Conservation (phyloP, 2,113 vertebrate species). For the Hystrix cristata region DNA sequence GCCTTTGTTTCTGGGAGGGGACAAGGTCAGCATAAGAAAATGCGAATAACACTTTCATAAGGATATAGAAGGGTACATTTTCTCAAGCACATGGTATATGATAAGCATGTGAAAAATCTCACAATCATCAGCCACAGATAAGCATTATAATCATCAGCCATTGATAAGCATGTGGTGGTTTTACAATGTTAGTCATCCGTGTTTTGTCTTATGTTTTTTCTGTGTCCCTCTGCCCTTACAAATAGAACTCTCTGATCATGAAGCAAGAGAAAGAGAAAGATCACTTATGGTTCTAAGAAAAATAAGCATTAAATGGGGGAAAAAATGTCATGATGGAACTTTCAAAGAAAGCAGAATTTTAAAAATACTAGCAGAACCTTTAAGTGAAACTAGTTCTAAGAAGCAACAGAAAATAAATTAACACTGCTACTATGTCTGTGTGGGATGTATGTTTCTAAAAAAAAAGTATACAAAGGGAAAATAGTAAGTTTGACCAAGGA, state of each 20-base stretch:
- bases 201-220: too few relatives aligned
- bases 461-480: background rate
- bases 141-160: too few relatives aligned
- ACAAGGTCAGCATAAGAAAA: too few relatives aligned
- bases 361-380: constrained; percentile 16
- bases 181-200: too few relatives aligned
- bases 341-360: background rate
- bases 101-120: too few relatives aligned
- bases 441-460: background rate
- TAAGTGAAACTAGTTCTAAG: background rate
- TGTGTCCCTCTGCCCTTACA: too few relatives aligned
- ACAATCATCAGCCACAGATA: too few relatives aligned
- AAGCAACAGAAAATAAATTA: constrained; percentile 22
- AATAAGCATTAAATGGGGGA: background rate
- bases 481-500: background rate
- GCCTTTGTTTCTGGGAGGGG: too few relatives aligned
- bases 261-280: background rate
- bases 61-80: too few relatives aligned
- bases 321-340: background rate
- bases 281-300: background rate
- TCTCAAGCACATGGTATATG: too few relatives aligned
- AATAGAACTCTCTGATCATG: background rate
- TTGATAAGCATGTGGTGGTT: too few relatives aligned
- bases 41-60: too few relatives aligned
- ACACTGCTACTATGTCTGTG: background rate